Evolutionary conservation across 2,888 invertebrate species (phyloP), one percentile per base, ranked within the genome.

Genomic region (Mesopsocus fuscifrons): DNA sequence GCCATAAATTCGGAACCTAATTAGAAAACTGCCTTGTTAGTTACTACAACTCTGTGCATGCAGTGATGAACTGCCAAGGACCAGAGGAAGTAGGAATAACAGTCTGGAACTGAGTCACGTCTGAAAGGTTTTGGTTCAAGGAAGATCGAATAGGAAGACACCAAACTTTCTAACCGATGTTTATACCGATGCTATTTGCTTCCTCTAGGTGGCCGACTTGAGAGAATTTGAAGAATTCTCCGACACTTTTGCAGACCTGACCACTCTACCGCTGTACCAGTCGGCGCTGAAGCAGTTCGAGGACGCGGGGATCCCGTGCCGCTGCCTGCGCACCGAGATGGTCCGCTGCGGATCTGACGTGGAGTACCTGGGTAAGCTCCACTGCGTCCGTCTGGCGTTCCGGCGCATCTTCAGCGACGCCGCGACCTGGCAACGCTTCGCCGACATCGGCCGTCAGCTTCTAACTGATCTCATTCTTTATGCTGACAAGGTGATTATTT

Each of bases 321-420:
- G 82, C 54, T 72, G 74, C 20, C 64, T 85, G 43, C 79, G 94
- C 46, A 84, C 91, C 1, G 88, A 89, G 51, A 65, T 87, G 54
- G 80, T 92, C 17, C 76, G 78, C 49, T 95, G 95, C 61, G 72
- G 76, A 33, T 80, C 82, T 2, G 95, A 97, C 60, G 74, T 80
- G 1, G 97, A 98, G 64, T 98, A 92, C 66, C 67, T 95, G 52
- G 89, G 91, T 43, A 98, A 98, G 67, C 68, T 98, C 48, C 83
- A 91, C 58, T 95, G 97, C 58, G 65, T 98, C 49, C 75, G 98
- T 44, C 67, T 79, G 46, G 92, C 91, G 31, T 84, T 92, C 60
- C 77, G 82, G 56, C 71, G 71, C 55, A 65, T 87, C 51, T 79
- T 94, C 58, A 69, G 71, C 49, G 66, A 75, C 54, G 68, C 73